Percentiles rank a stretch among this genome's conserved stretches.
phyloP scores from a whole-genome alignment of 64 coral and sea anemone genomes.

The Acropora tenuis region DNA sequence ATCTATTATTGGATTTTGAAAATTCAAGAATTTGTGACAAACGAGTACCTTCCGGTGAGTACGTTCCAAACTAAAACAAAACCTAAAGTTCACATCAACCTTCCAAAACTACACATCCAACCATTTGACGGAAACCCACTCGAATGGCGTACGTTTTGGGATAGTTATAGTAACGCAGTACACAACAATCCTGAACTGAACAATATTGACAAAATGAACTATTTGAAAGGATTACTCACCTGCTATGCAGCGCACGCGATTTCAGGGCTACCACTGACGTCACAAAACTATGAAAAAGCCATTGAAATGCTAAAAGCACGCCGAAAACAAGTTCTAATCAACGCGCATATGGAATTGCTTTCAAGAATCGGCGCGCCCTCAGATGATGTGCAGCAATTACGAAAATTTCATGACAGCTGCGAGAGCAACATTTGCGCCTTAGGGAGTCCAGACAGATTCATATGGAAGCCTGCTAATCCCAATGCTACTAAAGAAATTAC shows the following conservation, averaged over 20 bases:
- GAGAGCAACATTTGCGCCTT: constrained; percentile 72
- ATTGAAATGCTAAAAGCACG: constrained; percentile 49
- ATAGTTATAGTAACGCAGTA: constrained; percentile 62
- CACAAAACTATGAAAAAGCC: constrained; percentile 56
- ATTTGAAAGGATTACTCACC: constrained; percentile 36
- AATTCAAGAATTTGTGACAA: constrained; percentile 27
- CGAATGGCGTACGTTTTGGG: constrained; percentile 55
- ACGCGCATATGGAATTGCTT: constrained; percentile 44
- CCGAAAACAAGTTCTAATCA: constrained; percentile 29
- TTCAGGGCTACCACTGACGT: constrained; percentile 38
- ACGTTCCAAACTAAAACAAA: background rate
- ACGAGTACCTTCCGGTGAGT: constrained; percentile 20
- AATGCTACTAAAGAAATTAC: constrained; percentile 63
- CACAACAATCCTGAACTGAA: constrained; percentile 44
- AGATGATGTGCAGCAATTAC: constrained; percentile 10
- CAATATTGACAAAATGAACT: constrained; percentile 58
- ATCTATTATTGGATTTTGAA: constrained; percentile 28
- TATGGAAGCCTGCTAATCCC: constrained; percentile 71
- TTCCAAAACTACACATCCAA: constrained; percentile 49
- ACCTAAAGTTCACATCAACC: constrained; percentile 25
- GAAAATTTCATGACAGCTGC: constrained; percentile 71
- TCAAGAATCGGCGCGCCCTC: constrained; percentile 40
- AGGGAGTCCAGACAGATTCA: constrained; percentile 64
- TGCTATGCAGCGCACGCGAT: constrained; percentile 47
- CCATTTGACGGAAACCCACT: constrained; percentile 56